A percentile compares a stretch with the other conserved stretches of the same genome.
These are phyloP conservation scores for Syngnathus rostellatus DNA, from an alignment of 2,797 vertebrate genomes.

Conservation along the genomic window DNA sequence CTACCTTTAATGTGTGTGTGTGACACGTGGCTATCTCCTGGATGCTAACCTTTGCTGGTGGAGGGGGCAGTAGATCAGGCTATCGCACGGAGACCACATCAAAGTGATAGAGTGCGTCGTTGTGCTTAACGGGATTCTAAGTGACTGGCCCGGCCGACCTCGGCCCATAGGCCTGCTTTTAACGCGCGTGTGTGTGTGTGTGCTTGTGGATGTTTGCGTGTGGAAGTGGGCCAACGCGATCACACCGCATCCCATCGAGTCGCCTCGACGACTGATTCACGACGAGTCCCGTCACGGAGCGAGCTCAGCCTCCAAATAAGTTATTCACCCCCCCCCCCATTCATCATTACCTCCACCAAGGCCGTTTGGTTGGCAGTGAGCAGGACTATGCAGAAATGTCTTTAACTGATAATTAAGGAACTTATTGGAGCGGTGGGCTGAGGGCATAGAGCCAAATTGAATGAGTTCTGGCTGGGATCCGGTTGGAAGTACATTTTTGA, in stretches of 20 bases:
- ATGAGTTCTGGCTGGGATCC: background rate
- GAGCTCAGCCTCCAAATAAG: constrained; percentile 22
- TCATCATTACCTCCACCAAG: constrained; percentile 4
- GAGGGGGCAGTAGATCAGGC: constrained; percentile 26
- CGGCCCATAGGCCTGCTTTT: constrained; percentile 34
- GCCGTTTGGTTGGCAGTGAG: background rate
- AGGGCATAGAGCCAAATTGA: background rate
- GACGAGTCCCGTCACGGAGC: background rate
- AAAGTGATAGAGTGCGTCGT: constrained; percentile 19
- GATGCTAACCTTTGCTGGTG: constrained; percentile 18
- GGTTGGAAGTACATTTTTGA: background rate
- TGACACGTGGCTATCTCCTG: constrained; percentile 16
- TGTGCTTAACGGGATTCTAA: constrained; percentile 24
- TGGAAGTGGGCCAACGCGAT: constrained; percentile 42
- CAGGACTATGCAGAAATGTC: background rate
- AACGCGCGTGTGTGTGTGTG: constrained; percentile 8
- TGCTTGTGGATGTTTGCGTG: constrained; percentile 9
- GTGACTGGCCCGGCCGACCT: constrained; percentile 42
- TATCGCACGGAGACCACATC: constrained; percentile 23
- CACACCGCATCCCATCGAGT: constrained; percentile 30
- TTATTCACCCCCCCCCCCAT: constrained; percentile 25
- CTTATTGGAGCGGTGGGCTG: too few species aligned
- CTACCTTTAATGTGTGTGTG: constrained; percentile 20
- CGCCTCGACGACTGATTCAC: constrained; percentile 36
- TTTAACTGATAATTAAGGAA: background rate